Evolutionary conservation across 2,797 vertebrate genomes (phyloP).

Genomic region (Chloroceryle inda): DNA sequence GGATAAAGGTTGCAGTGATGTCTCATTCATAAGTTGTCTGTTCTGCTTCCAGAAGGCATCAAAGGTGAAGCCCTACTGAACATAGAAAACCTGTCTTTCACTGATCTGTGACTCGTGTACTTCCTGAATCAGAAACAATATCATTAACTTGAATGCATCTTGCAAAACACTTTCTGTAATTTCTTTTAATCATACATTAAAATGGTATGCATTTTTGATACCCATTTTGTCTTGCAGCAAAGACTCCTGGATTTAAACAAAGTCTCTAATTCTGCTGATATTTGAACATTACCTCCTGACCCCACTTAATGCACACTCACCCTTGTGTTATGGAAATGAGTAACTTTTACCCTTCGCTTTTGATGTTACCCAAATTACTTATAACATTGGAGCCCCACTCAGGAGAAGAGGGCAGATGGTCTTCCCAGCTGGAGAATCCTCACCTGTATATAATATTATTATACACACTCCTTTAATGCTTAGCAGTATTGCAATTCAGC

Average conservation of each 20-base stretch:
- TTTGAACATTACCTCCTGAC: neutral
- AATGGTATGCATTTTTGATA: neutral
- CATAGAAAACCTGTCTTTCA: neutral
- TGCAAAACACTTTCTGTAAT: neutral
- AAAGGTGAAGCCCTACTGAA: neutral
- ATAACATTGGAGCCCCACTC: neutral
- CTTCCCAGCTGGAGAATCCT: neutral
- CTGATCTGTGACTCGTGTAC: fast-evolving
- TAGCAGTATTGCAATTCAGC: neutral
- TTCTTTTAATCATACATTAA: neutral
- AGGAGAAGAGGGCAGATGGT: neutral
- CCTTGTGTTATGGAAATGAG: neutral
- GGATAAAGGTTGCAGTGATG: neutral
- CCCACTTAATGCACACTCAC: neutral
- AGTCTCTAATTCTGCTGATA: neutral
- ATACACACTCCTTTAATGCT: neutral
- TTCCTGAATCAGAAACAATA: neutral
- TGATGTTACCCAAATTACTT: neutral
- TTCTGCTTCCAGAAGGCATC: neutral
- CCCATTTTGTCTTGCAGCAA: neutral
- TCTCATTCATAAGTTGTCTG: neutral
- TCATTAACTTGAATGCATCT: neutral
- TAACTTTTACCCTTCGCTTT: neutral
- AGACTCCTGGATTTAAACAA: neutral
- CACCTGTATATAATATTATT: neutral